Conservation (phyloP, 2,113 vertebrate species). For the Muntiacus reevesi region DNA sequence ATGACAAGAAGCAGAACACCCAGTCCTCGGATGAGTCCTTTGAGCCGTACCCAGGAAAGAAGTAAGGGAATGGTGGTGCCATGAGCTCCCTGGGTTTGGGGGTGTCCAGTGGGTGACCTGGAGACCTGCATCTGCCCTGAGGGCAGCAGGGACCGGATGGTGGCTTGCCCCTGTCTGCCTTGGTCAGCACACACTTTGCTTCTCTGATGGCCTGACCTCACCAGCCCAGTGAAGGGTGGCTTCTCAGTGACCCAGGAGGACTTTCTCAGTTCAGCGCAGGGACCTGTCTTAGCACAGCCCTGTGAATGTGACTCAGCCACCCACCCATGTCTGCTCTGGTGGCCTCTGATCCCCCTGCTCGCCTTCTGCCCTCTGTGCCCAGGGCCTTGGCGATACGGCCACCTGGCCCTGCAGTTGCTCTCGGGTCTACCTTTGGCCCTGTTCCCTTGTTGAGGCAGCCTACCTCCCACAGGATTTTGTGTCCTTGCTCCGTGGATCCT, state of each 20-base stretch:
- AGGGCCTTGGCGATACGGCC: background rate
- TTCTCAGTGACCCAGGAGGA: background rate
- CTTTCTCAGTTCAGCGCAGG: no score
- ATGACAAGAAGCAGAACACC: constrained; percentile 77
- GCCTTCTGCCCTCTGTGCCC: no score
- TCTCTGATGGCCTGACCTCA: background rate
- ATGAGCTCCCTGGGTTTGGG: fast-evolving
- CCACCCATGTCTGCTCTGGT: background rate
- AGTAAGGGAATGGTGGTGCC: constrained; percentile 75
- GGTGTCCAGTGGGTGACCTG: background rate
- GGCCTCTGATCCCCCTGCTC: no score
- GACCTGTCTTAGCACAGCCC: background rate
- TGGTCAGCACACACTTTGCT: fast-evolving
- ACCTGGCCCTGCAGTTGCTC: no score
- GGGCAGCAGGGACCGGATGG: fast-evolving
- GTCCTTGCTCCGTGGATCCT: background rate
- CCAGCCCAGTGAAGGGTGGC: background rate
- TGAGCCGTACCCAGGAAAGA: constrained; percentile 85
- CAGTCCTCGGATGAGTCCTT: constrained; percentile 88
- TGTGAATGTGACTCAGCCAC: background rate
- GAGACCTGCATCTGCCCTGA: fast-evolving
- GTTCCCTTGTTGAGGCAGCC: background rate
- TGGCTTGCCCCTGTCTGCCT: background rate
- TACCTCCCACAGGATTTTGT: background rate
- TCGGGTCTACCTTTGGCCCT: background rate